Conservation (phyloP, 2,888 invertebrate genomes). For the Thalpophila matura region DNA sequence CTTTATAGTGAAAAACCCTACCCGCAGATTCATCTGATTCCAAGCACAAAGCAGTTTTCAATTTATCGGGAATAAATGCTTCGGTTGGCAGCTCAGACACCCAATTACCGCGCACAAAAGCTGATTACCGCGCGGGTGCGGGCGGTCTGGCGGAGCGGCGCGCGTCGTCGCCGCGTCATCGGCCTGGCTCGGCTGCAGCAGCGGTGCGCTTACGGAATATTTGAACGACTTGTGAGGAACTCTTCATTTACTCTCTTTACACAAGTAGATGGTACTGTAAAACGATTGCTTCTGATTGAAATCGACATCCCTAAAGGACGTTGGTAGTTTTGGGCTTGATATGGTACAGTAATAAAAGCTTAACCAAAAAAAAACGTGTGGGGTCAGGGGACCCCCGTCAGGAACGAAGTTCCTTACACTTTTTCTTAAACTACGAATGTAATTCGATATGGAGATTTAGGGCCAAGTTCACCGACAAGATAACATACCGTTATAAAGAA, state of each 20-base stretch:
- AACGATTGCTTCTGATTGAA: slow-evolving; percentile 77
- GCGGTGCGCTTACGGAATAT: slow-evolving; percentile 79
- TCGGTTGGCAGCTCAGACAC: slow-evolving; percentile 90
- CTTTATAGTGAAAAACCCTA: slow-evolving; percentile 70
- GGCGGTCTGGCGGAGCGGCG: slow-evolving; percentile 68
- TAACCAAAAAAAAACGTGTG: too few relatives aligned
- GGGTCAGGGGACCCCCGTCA: too few relatives aligned
- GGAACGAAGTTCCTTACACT: too few relatives aligned
- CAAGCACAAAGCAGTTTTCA: slow-evolving; percentile 89
- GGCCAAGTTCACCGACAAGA: too few relatives aligned
- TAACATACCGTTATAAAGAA: too few relatives aligned
- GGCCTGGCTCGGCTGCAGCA: slow-evolving; percentile 58
- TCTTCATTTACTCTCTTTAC: slow-evolving; percentile 84
- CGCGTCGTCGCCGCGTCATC: slow-evolving; percentile 61
- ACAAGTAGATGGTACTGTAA: slow-evolving; percentile 71
- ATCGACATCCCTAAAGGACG: slow-evolving; percentile 67
- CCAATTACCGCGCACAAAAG: slow-evolving; percentile 90
- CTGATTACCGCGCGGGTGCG: slow-evolving; percentile 88
- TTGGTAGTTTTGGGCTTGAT: too few relatives aligned
- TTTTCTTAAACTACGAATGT: too few relatives aligned
- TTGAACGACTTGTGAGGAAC: slow-evolving; percentile 83
- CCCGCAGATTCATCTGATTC: slow-evolving; percentile 84
- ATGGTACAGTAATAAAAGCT: too few relatives aligned
- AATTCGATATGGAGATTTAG: too few relatives aligned
- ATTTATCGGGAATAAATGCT: slow-evolving; percentile 90